Evolutionary conservation across 2,113 vertebrate genomes (phyloP), one percentile per base, ranked within the genome.

Genomic region (Cephalophus harveyi): DNA sequence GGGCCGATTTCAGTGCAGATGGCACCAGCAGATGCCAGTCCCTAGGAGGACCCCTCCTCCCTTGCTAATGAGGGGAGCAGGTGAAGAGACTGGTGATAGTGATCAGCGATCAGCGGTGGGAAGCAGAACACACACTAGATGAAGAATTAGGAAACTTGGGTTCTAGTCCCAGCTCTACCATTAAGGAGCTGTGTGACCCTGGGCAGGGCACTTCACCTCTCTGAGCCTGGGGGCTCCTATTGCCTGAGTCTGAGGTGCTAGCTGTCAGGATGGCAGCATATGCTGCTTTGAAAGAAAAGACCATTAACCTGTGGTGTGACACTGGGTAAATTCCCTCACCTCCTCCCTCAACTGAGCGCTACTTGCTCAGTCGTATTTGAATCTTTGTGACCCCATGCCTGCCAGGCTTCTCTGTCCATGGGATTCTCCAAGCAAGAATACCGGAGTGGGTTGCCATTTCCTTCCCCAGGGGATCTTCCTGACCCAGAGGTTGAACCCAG

Each of bases 1-100:
- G 36, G 96, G 84, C 95, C 16, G 82, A 98, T 93, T 17, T 1
- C 86, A 62, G 92, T 93, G 87, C 98, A 99, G 98, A 98, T 99
- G 98, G 98, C 89, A 95, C 48, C n/a, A 87, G 97, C 95, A 98
- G 98, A 89, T 97, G 91, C 60, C 48, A 97, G 97, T 64, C 96
- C 87, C 91, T 95, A 86, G 89, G 89, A 98, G 95, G 55, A 43
- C 57, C 64, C 89, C 36, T 91, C 78, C 89, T 76, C 85, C 84
- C 96, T 76, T 17, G 25, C 36, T 6, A 78, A 98, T 62, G 1
- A 54, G 28, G 87, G n/a, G 94, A 96, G 83, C 82, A 97, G 46
- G 67, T 0, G 0, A 96, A 60, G 64, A 89, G 96, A 46, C 3
- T 25, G 23, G 89, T 17, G 15, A 57, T 48, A 88, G 94, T 81